Evolutionary conservation across 2,113 vertebrate genomes (phyloP).

Genomic region (Oryzias celebensis): DNA sequence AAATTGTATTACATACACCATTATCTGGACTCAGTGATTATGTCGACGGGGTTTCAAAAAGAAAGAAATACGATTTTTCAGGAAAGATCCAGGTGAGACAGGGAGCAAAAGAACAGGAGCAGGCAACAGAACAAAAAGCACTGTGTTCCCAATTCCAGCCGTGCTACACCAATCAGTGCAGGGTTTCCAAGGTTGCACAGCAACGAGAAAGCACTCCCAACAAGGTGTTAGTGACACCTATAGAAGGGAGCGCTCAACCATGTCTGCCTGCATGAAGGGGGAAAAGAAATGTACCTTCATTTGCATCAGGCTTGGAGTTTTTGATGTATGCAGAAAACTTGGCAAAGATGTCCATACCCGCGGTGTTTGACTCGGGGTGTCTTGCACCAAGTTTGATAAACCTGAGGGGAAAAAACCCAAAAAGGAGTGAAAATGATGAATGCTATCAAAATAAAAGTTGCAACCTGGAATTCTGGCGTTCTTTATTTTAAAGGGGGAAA

Average conservation of each 20-base stretch:
- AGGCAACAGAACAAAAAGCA: constrained; percentile 53
- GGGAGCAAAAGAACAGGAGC: constrained; percentile 11
- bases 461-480: background rate
- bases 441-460: background rate
- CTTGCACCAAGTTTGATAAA: constrained; percentile 90
- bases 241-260: background rate
- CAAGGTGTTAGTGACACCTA: constrained; percentile 17
- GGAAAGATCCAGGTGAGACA: constrained; percentile 44
- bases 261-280: background rate
- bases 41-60: background rate
- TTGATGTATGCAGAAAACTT: constrained; percentile 98
- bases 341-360: constrained; percentile 98
- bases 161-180: constrained; percentile 47
- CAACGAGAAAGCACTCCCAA: constrained; percentile 58
- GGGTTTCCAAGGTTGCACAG: constrained; percentile 47
- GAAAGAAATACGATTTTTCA: constrained; percentile 7
- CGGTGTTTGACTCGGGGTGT: constrained; percentile 96
- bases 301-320: constrained; percentile 94
- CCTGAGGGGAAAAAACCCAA: constrained; percentile 32
- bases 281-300: constrained; percentile 85
- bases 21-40: too few species aligned
- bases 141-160: constrained; percentile 25
- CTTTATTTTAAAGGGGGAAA: background rate
- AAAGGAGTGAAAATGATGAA: background rate
- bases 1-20: too few species aligned